Evolutionary conservation across 2,888 invertebrate species (phyloP), one percentile per base, ranked within the genome.

Genomic region (Synanthedon andrenaeformis): DNA sequence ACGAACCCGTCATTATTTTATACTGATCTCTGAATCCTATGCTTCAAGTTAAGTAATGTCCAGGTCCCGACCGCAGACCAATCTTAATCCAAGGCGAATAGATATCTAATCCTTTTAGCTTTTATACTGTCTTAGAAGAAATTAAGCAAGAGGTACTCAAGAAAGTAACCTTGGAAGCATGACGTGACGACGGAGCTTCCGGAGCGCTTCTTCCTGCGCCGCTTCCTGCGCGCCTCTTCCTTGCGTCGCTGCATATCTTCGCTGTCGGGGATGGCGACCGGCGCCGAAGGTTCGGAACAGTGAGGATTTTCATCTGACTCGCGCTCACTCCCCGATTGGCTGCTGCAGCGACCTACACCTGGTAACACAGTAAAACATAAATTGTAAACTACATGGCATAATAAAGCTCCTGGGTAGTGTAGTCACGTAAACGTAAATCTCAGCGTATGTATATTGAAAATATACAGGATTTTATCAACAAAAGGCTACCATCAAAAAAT

Each of bases 141-240:
- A 23, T 23, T 23, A 23, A 23, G 23, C 23, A 23, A 23, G 5
- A 23, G 23, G 19, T 23, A 23, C 1, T 6, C 6, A 8, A 35
- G 35, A 35, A 35, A 53, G 57, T 52, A 77, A 94, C 95, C 95
- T 92, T 95, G 94, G 89, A 96, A 96, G 82, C 95, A 95, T 68
- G 95, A 95, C 63, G 95, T 95, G 73, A 95, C 94, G 67, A 96
- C 89, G 60, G 95, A 95, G 75, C 94, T 94, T 76, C 94, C 94
- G 62, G 95, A 94, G 72, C 95, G 93, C 89, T 95, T 96, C 92
- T 95, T 95, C 90, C 94, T 95, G 74, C 95, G 92, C 67, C 95
- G 91, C 80, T 94, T 94, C 84, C 93, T 92, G 72, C 95, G 92
- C 75, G 95, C 95, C 85, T 95, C 95, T 72, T 96, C 96, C 87